Evolutionary conservation across 2,113 vertebrate genomes (phyloP).

Genomic region (Desmodus rotundus): DNA sequence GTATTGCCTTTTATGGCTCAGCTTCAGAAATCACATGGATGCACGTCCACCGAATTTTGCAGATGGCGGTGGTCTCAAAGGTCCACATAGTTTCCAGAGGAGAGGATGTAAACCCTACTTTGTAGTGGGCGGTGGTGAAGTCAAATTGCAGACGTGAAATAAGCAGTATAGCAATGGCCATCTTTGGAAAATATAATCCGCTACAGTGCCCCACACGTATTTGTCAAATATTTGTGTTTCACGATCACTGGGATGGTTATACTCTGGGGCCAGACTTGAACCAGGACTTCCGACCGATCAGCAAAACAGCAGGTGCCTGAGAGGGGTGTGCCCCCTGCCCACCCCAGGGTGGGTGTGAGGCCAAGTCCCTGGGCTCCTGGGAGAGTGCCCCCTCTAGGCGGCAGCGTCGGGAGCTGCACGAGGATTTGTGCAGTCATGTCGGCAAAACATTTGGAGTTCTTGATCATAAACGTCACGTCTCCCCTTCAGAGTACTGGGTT

Average conservation of each 20-base stretch:
- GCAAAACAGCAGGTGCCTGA: neutral
- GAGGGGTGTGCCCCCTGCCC: neutral
- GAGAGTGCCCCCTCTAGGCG: neutral
- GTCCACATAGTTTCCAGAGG: neutral
- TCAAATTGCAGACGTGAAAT: neutral
- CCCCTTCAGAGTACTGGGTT: neutral
- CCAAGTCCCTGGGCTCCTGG: neutral
- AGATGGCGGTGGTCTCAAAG: neutral
- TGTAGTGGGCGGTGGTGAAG: neutral
- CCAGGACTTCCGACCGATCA: neutral
- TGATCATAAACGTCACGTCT: conserved; percentile 7
- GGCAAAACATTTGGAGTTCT: neutral
- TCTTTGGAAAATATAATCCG: neutral
- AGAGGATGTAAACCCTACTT: neutral
- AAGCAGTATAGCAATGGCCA: neutral
- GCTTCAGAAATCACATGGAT: neutral
- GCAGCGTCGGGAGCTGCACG: neutral
- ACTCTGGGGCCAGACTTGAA: neutral
- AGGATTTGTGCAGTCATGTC: neutral
- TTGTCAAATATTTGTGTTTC: neutral
- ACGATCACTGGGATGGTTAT: too few species aligned
- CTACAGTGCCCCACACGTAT: neutral
- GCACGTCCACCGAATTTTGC: neutral
- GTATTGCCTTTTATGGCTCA: neutral
- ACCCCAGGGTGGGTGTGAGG: neutral